A percentile compares a stretch with the other conserved stretches of the same genome.
Evolutionary conservation across 2,888 invertebrate species (phyloP).

Genomic region (Leptothorax acervorum): DNA sequence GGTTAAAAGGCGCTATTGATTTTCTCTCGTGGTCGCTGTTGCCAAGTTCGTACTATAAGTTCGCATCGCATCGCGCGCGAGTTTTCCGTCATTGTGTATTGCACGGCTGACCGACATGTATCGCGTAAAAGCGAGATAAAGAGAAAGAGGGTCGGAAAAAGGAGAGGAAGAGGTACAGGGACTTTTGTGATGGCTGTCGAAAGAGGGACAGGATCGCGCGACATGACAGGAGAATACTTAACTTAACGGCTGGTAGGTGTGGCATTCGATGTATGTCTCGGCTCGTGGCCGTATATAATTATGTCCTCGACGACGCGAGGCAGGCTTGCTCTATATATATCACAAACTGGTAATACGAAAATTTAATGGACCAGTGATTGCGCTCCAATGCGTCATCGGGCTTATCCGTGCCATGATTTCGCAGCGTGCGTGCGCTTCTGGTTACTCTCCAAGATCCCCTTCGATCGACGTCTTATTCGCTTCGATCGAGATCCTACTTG

Average conservation of each 20-base stretch:
- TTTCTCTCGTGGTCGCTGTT: conserved; percentile 36
- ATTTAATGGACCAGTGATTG: conserved; percentile 30
- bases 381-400: not conserved
- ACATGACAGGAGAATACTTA: not conserved
- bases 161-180: not conserved
- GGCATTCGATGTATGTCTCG: conserved; percentile 28
- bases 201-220: not conserved
- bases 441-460: not conserved
- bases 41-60: conserved; percentile 38
- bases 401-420: not conserved
- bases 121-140: not conserved
- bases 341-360: not conserved
- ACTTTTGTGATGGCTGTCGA: not conserved
- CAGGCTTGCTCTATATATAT: not conserved
- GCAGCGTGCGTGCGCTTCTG: not conserved
- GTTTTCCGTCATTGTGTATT: conserved; percentile 31
- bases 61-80: conserved; percentile 25
- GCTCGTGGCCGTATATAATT: conserved; percentile 1
- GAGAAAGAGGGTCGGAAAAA: not conserved
- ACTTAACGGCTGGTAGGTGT: not conserved
- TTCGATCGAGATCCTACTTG: conserved; percentile 30
- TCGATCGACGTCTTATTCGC: not conserved
- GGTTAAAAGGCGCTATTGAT: conserved; percentile 47
- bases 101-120: not conserved
- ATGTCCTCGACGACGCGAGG: not conserved